Evolutionary conservation across 2,888 invertebrate genomes (phyloP).

Genomic region (Sepioteuthis lessoniana): DNA sequence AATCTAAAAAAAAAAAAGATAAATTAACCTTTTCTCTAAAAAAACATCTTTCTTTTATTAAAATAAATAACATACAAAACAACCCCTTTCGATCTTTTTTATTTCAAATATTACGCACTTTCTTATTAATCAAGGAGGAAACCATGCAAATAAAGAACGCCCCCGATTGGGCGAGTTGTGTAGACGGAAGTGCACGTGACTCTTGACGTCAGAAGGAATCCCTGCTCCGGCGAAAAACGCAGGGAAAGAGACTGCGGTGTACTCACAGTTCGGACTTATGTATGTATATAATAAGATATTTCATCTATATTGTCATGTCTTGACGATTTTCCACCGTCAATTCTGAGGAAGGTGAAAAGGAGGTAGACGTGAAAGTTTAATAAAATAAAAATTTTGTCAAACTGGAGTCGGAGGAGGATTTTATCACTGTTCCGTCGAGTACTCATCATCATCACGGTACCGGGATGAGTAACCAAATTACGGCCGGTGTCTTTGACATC

Average conservation of each 20-base stretch:
- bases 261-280: background rate
- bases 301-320: background rate
- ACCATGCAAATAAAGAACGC: background rate
- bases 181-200: conserved; percentile 58
- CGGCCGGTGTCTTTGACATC: conserved; percentile 90
- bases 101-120: conserved; percentile 9
- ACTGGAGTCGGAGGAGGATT: conserved; percentile 49
- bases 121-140: background rate
- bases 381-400: conserved; percentile 50
- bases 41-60: too few species aligned
- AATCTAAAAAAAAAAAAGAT: too few species aligned
- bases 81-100: too few species aligned
- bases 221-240: conserved; percentile 54
- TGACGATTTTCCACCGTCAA: conserved; percentile 20
- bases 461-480: conserved; percentile 57
- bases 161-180: background rate
- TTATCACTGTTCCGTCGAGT: background rate
- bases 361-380: conserved; percentile 52
- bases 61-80: too few species aligned
- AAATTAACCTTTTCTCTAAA: too few species aligned
- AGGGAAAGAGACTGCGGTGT: background rate
- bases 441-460: background rate
- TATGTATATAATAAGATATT: background rate
- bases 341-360: conserved; percentile 54
- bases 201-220: conserved; percentile 68